Evolutionary conservation across 2,113 vertebrate species (phyloP), one percentile per base, ranked within the genome.

Genomic region (Silurus glanis): DNA sequence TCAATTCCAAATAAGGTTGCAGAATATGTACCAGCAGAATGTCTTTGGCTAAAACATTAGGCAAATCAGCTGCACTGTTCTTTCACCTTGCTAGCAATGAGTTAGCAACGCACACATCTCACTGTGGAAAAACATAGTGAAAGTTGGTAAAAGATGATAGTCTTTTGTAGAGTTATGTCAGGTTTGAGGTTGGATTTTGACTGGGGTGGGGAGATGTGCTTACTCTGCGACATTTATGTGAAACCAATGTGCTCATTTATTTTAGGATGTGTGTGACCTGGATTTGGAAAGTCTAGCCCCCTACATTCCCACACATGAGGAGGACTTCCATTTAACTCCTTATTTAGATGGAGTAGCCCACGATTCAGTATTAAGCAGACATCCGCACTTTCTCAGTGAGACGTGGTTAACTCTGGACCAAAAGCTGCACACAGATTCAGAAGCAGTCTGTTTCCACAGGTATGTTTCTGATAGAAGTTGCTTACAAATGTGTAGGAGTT

Each of bases 261-360:
- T 74, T 21, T 25, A 90, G 86, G 84, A 88, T 16, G 53, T 89
- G 53, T 84, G 45, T 51, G 85, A 90, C 19, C 55, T 88, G 82
- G 92, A 92, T 76, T 89, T 92, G 82, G 90, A 92, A 53, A 85
- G 84, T 61, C 86, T 92, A 66, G 92, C 92, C 21, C 92, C 92
- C 64, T 92, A 91, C 75, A 92, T 92, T 62, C 90, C 92, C 25
- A 92, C 91, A 88, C 90, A 92, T 3, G 91, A 87, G 28, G 91
- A 92, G 47, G 92, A 92, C 83, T 92, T 92, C 75, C 75, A 72
- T 37, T 88, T 92, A 45, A 82, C 89, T 23, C 91, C 91, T 64
- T 58, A 85, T 49, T 66, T 83, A 69, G 81, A 87, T 13, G 61
- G 19, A 74, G 59, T 37, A 8, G 64, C 49, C 56, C 55, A 49